Evolutionary conservation across 1,140 invertebrate species (phyloP).

Genomic region (Myzus persicae): DNA sequence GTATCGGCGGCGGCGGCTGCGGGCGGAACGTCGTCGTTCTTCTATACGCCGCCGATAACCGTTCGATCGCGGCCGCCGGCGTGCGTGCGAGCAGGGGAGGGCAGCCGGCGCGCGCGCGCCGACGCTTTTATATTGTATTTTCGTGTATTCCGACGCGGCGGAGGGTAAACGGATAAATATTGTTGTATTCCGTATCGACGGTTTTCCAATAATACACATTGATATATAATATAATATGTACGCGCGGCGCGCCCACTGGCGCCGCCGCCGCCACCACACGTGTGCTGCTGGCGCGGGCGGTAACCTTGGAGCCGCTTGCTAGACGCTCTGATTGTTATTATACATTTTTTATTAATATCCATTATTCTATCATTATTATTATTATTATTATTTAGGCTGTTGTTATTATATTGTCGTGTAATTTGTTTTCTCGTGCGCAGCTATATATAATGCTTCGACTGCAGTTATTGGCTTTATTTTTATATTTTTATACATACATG

Average conservation of each 20-base stretch:
- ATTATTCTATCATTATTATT: no score
- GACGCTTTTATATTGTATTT: conserved; percentile 39
- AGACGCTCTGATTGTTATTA: no score
- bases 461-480: no score
- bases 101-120: background rate
- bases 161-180: background rate
- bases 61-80: conserved; percentile 29
- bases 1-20: conserved; percentile 34
- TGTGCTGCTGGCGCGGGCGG: background rate
- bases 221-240: background rate
- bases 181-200: conserved; percentile 48
- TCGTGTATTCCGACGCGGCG: conserved; percentile 39
- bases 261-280: background rate
- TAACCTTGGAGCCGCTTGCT: no score
- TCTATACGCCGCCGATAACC: conserved; percentile 46
- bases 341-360: no score
- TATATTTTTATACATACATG: no score
- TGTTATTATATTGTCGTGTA: no score
- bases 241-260: background rate
- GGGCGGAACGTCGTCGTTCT: conserved; percentile 39
- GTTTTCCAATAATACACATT: conserved; percentile 41
- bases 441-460: no score
- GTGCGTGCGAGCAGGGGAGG: conserved; percentile 7
- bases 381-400: no score
- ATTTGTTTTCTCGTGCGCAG: no score